Evolutionary conservation across 1,140 invertebrate genomes (phyloP).

Genomic region (Tenebrio molitor): DNA sequence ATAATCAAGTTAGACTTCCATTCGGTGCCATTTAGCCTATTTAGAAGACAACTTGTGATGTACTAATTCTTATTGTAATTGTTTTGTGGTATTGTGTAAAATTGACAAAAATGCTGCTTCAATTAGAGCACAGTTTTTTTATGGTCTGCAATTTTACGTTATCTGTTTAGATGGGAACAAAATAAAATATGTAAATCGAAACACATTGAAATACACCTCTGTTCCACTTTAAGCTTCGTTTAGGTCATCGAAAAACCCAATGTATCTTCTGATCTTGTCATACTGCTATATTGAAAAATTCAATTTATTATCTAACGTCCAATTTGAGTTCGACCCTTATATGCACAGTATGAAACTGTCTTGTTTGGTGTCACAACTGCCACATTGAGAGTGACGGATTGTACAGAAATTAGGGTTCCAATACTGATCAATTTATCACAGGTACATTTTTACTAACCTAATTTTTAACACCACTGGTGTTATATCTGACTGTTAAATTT

Average conservation of each 20-base stretch:
- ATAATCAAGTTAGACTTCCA: too few relatives aligned
- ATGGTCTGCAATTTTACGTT: too few relatives aligned
- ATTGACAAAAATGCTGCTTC: too few relatives aligned
- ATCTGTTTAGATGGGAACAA: too few relatives aligned
- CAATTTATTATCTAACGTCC: conserved; percentile 21
- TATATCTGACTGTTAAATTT: neutral
- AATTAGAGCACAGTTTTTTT: too few relatives aligned
- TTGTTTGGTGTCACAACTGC: conserved; percentile 31
- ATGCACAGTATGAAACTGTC: conserved; percentile 10
- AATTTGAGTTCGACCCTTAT: conserved; percentile 9
- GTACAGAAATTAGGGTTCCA: conserved; percentile 22
- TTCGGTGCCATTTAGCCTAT: too few relatives aligned
- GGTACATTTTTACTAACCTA: conserved; percentile 9
- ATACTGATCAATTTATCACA: conserved; percentile 35
- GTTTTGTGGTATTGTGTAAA: too few relatives aligned
- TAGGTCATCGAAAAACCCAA: neutral
- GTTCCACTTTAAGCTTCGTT: too few relatives aligned
- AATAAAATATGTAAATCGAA: too few relatives aligned
- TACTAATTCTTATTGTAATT: too few relatives aligned
- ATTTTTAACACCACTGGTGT: conserved; percentile 3
- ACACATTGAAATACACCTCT: too few relatives aligned
- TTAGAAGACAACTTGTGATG: too few relatives aligned
- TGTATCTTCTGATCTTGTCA: conserved; percentile 20
- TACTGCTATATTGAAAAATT: conserved; percentile 9
- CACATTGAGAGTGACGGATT: conserved; percentile 14